These are phyloP conservation scores for Microplitis manilae DNA, from an alignment of 2,888 invertebrate species.

Conservation along the genomic window DNA sequence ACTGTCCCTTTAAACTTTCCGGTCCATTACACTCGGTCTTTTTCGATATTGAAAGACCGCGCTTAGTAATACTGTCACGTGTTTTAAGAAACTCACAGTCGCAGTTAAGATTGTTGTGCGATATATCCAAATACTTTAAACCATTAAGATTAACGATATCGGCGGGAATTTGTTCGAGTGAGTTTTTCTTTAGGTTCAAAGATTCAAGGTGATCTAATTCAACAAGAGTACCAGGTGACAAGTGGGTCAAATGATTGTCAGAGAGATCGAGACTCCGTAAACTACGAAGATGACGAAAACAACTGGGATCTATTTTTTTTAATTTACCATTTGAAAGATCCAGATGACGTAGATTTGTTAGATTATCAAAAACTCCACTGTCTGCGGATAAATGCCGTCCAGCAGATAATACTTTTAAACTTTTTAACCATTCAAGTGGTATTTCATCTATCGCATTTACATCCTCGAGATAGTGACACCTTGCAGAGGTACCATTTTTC, in stretches of 20 bases:
- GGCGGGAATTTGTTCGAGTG: slow-evolving; percentile 75
- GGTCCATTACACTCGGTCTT: slow-evolving; percentile 76
- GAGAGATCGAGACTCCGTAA: slow-evolving; percentile 76
- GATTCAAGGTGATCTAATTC: slow-evolving; percentile 76
- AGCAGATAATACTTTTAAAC: slow-evolving; percentile 51
- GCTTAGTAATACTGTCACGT: slow-evolving; percentile 75
- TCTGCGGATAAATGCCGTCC: slow-evolving; percentile 51
- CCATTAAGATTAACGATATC: slow-evolving; percentile 75
- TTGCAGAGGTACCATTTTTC: slow-evolving; percentile 55
- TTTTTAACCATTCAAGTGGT: slow-evolving; percentile 53
- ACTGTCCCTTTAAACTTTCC: slow-evolving; percentile 72
- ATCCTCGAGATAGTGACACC: slow-evolving; percentile 62
- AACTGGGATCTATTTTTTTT: slow-evolving; percentile 74
- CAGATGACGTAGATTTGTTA: slow-evolving; percentile 77
- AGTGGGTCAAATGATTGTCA: slow-evolving; percentile 75
- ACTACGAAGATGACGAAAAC: slow-evolving; percentile 75
- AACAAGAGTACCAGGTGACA: slow-evolving; percentile 73
- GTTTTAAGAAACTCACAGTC: slow-evolving; percentile 79
- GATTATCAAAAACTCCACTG: slow-evolving; percentile 61
- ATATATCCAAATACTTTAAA: slow-evolving; percentile 78
- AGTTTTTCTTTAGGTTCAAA: slow-evolving; percentile 78
- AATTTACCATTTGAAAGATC: slow-evolving; percentile 79
- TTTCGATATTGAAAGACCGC: slow-evolving; percentile 62
- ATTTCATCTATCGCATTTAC: slow-evolving; percentile 57
- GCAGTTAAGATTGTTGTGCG: slow-evolving; percentile 81